These are phyloP conservation scores for Macrobrachium nipponense DNA, from an alignment of 1,140 invertebrate genomes.

Conservation along the genomic window DNA sequence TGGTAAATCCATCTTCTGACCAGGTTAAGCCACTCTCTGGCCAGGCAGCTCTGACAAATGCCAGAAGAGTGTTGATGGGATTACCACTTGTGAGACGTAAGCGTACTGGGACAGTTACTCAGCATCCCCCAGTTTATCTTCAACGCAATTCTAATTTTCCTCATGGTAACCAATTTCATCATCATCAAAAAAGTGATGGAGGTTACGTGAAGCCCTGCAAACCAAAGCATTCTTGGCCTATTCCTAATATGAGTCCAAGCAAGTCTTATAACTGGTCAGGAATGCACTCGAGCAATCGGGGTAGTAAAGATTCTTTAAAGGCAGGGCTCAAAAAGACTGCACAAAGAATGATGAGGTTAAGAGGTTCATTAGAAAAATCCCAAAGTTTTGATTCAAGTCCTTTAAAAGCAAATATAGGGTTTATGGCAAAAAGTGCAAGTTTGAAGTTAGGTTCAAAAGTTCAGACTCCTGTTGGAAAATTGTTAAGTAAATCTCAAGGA, in stretches of 20 bases:
- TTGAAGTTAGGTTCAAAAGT: conserved; percentile 17
- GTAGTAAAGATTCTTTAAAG: conserved; percentile 36
- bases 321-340: conserved; percentile 48
- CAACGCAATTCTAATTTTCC: conserved; percentile 32
- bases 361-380: conserved; percentile 32
- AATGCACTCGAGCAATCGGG: neutral
- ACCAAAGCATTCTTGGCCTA: neutral
- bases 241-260: neutral
- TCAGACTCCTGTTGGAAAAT: conserved; percentile 14
- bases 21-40: conserved; percentile 3
- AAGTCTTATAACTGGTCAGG: conserved; percentile 4
- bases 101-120: conserved; percentile 12
- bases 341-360: conserved; percentile 43
- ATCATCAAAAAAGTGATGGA: neutral
- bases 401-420: neutral
- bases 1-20: conserved; percentile 28
- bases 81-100: conserved; percentile 10
- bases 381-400: conserved; percentile 34
- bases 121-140: conserved; percentile 44
- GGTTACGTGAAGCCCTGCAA: too few relatives aligned
- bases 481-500: conserved; percentile 1
- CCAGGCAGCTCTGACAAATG: conserved; percentile 23
- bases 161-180: neutral
- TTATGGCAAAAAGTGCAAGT: neutral
- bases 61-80: conserved; percentile 36